phyloP scores from a whole-genome alignment of 2,113 vertebrate genomes.

The Alethe castanea region DNA sequence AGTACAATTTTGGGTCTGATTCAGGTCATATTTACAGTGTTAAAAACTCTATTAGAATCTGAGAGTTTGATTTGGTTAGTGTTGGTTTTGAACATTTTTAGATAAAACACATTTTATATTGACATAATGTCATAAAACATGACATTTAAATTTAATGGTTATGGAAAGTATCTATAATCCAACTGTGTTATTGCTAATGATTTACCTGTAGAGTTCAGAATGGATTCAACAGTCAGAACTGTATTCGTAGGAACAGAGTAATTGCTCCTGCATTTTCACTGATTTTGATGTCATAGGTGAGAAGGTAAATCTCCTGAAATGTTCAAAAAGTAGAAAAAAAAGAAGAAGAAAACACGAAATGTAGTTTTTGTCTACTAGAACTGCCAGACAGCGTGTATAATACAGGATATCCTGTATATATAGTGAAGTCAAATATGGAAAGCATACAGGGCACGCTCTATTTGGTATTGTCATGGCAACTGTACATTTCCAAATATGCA shows the following conservation, averaged over 20 bases:
- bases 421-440: background rate
- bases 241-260: background rate
- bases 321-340: background rate
- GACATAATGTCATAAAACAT: background rate
- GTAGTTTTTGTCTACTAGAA: background rate
- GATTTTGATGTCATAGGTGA: background rate
- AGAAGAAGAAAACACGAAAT: background rate
- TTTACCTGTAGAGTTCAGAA: background rate
- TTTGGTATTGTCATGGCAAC: background rate
- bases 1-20: background rate
- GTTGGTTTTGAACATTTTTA: background rate
- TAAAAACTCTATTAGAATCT: background rate
- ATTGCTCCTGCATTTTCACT: background rate
- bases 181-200: background rate
- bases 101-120: background rate
- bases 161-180: background rate
- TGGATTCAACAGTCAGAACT: background rate
- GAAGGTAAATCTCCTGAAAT: background rate
- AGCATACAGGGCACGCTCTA: background rate
- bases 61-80: background rate
- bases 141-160: background rate
- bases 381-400: background rate
- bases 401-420: constrained; percentile 21
- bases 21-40: background rate
- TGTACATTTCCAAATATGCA: background rate